Conservation (phyloP, 2,797 vertebrate species). For the Poeciliopsis turneri region DNA sequence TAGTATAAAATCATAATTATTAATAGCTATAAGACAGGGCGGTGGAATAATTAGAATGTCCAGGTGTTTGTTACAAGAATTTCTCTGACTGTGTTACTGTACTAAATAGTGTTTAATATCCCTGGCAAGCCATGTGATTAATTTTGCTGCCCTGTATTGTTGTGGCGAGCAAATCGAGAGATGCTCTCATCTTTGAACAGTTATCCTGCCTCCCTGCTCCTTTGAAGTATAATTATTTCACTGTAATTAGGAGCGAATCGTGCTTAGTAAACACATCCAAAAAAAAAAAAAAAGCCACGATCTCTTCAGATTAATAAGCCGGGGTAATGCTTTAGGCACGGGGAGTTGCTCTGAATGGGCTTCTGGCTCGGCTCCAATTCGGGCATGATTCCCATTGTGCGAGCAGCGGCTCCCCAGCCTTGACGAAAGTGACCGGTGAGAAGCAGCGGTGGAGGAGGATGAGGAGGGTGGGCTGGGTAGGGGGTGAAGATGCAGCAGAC, state of each 20-base stretch:
- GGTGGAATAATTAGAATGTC: not conserved
- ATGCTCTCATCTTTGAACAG: slow-evolving; percentile 84
- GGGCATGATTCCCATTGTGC: slow-evolving; percentile 70
- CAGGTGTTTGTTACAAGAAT: slow-evolving; percentile 8
- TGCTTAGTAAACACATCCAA: slow-evolving; percentile 90
- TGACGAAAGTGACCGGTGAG: slow-evolving; percentile 57
- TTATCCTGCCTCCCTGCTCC: slow-evolving; percentile 85
- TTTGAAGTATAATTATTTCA: slow-evolving; percentile 97
- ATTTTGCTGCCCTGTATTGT: slow-evolving; percentile 49
- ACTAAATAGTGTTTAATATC: slow-evolving; percentile 35
- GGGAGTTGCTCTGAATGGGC: slow-evolving; percentile 68
- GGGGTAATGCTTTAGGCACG: slow-evolving; percentile 66
- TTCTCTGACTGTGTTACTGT: slow-evolving; percentile 13
- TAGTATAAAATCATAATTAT: not conserved
- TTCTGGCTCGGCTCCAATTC: slow-evolving; percentile 70
- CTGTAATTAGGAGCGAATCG: slow-evolving; percentile 95
- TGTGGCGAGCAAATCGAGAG: slow-evolving; percentile 81
- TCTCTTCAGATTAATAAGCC: slow-evolving; percentile 73
- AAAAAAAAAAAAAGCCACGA: slow-evolving; percentile 60
- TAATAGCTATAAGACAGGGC: not conserved
- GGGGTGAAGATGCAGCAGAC: slow-evolving; percentile 31
- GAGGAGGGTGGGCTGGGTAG: not conserved
- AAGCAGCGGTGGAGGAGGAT: slow-evolving; percentile 17
- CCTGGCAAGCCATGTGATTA: slow-evolving; percentile 35
- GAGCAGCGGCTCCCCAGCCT: slow-evolving; percentile 43